These are phyloP conservation scores for Cyclophora albipunctata DNA, from an alignment of 2,888 invertebrate genomes.

Conservation along the genomic window DNA sequence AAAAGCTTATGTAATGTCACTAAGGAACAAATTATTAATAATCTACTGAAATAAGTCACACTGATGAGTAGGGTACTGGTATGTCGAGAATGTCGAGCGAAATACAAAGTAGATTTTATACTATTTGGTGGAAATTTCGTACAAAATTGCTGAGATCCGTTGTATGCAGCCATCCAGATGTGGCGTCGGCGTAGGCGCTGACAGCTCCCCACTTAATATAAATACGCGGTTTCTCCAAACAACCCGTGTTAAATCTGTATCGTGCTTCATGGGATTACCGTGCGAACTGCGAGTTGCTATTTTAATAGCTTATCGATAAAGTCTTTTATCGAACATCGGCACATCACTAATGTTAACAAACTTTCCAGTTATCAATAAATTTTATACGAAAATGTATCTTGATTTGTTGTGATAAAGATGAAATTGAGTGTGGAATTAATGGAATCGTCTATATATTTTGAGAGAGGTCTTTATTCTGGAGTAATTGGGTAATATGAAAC, in stretches of 20 bases:
- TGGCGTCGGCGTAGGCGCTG: conserved; percentile 68
- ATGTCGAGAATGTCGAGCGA: too few relatives aligned
- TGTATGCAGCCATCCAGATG: conserved; percentile 61
- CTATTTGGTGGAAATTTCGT: too few relatives aligned
- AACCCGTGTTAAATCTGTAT: conserved; percentile 62
- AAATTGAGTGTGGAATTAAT: conserved; percentile 29
- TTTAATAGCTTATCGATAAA: conserved; percentile 54
- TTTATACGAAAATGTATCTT: conserved; percentile 21
- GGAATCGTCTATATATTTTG: conserved; percentile 36
- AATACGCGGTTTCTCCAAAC: conserved; percentile 65
- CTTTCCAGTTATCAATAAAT: conserved; percentile 23
- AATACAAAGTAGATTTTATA: too few relatives aligned
- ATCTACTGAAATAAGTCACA: too few relatives aligned
- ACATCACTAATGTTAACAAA: conserved; percentile 29
- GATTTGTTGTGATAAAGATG: conserved; percentile 26
- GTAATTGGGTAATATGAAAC: conserved; percentile 30
- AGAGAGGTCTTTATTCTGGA: conserved; percentile 30
- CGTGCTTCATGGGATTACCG: conserved; percentile 41
- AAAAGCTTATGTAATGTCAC: too few relatives aligned
- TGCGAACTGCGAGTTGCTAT: conserved; percentile 49
- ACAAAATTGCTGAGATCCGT: conserved; percentile 26
- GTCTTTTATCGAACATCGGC: conserved; percentile 42
- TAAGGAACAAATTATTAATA: too few relatives aligned
- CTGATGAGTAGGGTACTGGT: too few relatives aligned
- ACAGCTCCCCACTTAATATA: conserved; percentile 74